phyloP scores from a whole-genome alignment of 2,888 invertebrate species.

The Agrenia bidenticulata region DNA sequence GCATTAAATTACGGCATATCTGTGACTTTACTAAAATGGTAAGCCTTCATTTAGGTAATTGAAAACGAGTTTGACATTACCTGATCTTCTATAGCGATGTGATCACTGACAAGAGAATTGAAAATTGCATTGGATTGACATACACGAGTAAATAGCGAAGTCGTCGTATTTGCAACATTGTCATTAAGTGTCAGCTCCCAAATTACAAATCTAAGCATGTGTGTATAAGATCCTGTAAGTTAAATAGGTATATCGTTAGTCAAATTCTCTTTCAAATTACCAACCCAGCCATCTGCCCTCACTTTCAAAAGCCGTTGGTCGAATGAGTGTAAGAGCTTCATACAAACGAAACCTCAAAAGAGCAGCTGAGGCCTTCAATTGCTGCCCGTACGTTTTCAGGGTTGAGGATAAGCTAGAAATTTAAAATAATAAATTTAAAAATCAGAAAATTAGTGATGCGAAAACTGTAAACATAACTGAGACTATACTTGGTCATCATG shows the following conservation, averaged over 20 bases:
- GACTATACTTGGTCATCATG: constrained; percentile 84
- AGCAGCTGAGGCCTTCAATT: constrained; percentile 90
- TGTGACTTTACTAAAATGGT: too few relatives aligned
- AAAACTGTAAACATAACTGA: neutral
- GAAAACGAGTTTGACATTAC: too few relatives aligned
- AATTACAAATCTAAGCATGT: constrained; percentile 83
- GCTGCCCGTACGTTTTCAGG: constrained; percentile 83
- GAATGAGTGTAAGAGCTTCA: constrained; percentile 76
- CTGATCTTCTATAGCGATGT: constrained; percentile 95
- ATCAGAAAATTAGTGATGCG: neutral
- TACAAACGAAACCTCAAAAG: constrained; percentile 90
- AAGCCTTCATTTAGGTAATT: too few relatives aligned
- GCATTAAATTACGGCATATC: neutral
- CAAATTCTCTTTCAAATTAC: neutral
- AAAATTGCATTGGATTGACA: constrained; percentile 70
- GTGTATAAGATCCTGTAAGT: constrained; percentile 71
- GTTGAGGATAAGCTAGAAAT: constrained; percentile 74
- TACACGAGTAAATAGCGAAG: constrained; percentile 75
- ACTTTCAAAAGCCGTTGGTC: constrained; percentile 79
- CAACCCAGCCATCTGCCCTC: constrained; percentile 48
- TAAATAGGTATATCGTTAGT: neutral
- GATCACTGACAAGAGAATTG: constrained; percentile 91
- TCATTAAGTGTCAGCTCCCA: constrained; percentile 94
- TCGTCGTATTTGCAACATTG: constrained; percentile 87
- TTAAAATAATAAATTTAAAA: constrained; percentile 10